Conservation (phyloP, 2,888 invertebrate genomes). For the Noctua janthe region DNA sequence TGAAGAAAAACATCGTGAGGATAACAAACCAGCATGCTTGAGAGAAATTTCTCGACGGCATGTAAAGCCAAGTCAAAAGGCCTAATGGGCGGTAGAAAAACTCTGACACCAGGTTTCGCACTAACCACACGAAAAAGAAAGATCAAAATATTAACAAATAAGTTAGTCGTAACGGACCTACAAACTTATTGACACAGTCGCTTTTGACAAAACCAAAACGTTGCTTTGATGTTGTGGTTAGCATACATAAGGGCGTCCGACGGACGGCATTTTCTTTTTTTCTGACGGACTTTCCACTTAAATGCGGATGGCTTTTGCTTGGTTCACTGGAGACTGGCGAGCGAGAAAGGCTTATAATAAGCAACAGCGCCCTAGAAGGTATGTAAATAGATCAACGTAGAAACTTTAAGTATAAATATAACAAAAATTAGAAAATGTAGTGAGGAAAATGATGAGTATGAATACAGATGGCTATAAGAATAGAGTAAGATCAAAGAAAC, state of each 20-base stretch:
- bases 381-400: background rate
- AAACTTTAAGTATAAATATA: background rate
- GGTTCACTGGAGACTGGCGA: conserved; percentile 33
- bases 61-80: too few species aligned
- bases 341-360: conserved; percentile 22
- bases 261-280: conserved; percentile 25
- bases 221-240: background rate
- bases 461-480: too few species aligned
- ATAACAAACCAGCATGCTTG: background rate
- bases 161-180: background rate
- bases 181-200: background rate
- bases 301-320: conserved; percentile 42
- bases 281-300: conserved; percentile 33
- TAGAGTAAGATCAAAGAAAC: too few species aligned
- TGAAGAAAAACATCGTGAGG: too few species aligned
- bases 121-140: too few species aligned
- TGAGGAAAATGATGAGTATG: too few species aligned
- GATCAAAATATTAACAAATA: background rate
- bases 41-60: background rate
- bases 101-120: too few species aligned
- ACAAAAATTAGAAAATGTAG: background rate
- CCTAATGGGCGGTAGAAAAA: too few species aligned
- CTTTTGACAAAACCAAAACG: background rate
- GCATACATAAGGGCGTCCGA: background rate
- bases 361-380: background rate